Evolutionary conservation across 2,797 vertebrate species (phyloP).

Genomic region (Artibeus lituratus): DNA sequence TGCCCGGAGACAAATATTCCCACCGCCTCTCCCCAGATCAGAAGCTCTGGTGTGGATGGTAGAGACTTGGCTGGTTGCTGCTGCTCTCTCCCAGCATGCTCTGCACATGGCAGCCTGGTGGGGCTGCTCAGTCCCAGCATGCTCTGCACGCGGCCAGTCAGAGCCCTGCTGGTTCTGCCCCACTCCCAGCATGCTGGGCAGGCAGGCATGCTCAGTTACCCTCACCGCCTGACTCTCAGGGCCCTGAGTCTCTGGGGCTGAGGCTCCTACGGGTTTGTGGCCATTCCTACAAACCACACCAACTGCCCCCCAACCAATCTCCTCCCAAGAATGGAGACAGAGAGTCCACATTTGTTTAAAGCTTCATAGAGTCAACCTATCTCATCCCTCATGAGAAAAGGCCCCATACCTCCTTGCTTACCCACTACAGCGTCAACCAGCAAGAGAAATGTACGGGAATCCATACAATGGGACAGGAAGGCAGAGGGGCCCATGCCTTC

Average conservation of each 20-base stretch:
- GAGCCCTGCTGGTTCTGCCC: background rate
- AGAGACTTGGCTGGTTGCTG: background rate
- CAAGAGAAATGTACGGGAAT: background rate
- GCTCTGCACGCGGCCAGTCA: background rate
- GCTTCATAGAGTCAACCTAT: background rate
- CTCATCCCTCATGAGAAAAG: background rate
- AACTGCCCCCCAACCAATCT: background rate
- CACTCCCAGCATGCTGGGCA: background rate
- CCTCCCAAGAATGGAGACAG: background rate
- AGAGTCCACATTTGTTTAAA: background rate
- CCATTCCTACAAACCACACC: background rate
- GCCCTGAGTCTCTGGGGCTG: background rate
- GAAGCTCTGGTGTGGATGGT: background rate
- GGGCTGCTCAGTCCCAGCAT: background rate
- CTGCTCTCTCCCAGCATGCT: background rate
- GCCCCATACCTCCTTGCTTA: background rate
- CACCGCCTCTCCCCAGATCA: background rate
- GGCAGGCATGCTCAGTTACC: background rate
- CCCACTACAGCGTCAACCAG: background rate
- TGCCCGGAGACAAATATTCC: background rate
- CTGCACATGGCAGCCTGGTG: background rate
- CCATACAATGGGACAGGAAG: fast-evolving
- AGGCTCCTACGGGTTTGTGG: background rate
- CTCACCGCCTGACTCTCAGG: background rate
- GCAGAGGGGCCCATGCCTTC: fast-evolving